A percentile compares a stretch with the other conserved stretches of the same genome.
Conservation (phyloP, 2,797 vertebrate genomes). For the Dermochelys coriacea region DNA sequence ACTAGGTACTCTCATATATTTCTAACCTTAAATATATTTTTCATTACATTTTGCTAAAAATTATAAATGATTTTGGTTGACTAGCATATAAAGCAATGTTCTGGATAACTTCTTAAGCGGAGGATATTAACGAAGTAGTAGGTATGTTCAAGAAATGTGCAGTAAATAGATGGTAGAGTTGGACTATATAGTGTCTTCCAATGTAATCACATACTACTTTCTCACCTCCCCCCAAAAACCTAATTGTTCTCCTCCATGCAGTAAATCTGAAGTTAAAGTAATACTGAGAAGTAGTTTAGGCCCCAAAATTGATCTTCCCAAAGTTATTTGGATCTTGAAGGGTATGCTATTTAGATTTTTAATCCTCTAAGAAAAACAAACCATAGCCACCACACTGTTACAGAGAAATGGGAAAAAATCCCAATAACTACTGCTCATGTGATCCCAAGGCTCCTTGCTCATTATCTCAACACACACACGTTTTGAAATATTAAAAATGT, state of each 20-base stretch:
- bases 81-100: neutral
- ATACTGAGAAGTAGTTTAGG: neutral
- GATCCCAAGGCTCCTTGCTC: neutral
- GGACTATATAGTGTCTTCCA: neutral
- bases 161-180: neutral
- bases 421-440: neutral
- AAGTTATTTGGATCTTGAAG: neutral
- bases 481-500: neutral
- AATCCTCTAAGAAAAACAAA: neutral
- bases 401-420: neutral
- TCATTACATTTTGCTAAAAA: neutral
- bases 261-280: neutral
- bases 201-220: neutral
- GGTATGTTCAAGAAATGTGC: neutral
- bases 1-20: conserved; percentile 85
- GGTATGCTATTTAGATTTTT: neutral
- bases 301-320: neutral
- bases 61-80: neutral
- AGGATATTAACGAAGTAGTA: neutral
- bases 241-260: neutral
- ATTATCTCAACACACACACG: fast-evolving
- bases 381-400: neutral
- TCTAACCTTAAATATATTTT: neutral
- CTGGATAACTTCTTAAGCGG: neutral
- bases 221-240: neutral